Conservation (phyloP, 2,888 invertebrate species). For the Anthophora plumipes region DNA sequence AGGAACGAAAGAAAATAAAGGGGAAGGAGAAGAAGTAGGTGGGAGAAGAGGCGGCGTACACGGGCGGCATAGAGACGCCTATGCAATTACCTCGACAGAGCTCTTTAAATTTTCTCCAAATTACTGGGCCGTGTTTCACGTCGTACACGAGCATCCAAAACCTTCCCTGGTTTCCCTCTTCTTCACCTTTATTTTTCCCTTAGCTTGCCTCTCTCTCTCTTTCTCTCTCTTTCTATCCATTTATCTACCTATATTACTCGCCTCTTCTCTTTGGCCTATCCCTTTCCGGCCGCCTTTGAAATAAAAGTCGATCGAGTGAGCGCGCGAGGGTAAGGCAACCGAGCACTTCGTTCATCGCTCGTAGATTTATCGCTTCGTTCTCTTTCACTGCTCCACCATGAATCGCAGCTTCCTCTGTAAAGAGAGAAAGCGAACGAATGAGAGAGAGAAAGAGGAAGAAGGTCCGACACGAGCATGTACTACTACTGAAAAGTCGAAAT, state of each 20-base stretch:
- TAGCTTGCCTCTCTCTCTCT: slow-evolving; percentile 18
- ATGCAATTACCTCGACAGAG: slow-evolving; percentile 62
- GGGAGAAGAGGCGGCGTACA: not conserved
- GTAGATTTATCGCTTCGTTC: slow-evolving; percentile 68
- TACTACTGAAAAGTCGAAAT: too few relatives aligned
- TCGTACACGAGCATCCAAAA: slow-evolving; percentile 52
- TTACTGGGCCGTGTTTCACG: slow-evolving; percentile 70
- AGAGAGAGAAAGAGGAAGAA: too few relatives aligned
- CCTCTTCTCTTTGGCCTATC: slow-evolving; percentile 28
- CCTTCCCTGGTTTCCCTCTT: not conserved
- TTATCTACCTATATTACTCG: too few relatives aligned
- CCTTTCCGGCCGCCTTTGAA: slow-evolving; percentile 34
- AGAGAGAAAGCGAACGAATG: not conserved
- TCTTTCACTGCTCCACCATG: slow-evolving; percentile 56
- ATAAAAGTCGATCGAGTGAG: slow-evolving; percentile 69
- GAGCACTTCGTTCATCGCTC: slow-evolving; percentile 65
- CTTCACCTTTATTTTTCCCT: slow-evolving; percentile 44
- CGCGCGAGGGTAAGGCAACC: slow-evolving; percentile 52
- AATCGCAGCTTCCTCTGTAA: slow-evolving; percentile 50
- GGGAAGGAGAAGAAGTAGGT: not conserved
- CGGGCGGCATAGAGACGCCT: slow-evolving; percentile 50
- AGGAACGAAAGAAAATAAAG: not conserved
- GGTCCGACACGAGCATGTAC: too few relatives aligned
- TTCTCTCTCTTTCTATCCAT: slow-evolving; percentile 4
- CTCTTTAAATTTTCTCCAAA: slow-evolving; percentile 71